Percentiles rank a stretch among this genome's conserved stretches.
phyloP scores from a whole-genome alignment of 2,113 vertebrate genomes.

The Cebidichthys violaceus region DNA sequence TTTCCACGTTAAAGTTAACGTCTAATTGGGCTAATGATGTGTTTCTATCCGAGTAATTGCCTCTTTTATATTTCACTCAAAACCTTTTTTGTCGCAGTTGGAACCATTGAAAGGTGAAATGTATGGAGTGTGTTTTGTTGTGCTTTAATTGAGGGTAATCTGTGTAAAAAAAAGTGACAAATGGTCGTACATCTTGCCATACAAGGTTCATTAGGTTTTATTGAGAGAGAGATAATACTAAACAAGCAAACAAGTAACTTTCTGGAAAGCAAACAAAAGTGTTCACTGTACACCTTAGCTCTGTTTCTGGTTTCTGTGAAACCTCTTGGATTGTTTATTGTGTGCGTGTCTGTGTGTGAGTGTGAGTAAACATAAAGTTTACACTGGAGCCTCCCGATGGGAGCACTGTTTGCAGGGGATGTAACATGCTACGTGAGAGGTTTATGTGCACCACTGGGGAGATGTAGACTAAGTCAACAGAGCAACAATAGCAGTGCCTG shows the following conservation, averaged over 20 bases:
- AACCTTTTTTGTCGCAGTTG: conserved; percentile 15
- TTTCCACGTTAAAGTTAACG: conserved; percentile 51
- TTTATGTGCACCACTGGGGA: conserved; percentile 64
- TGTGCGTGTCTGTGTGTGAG: neutral
- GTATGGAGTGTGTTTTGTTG: conserved; percentile 21
- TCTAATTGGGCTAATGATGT: conserved; percentile 69
- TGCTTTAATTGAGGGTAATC: conserved; percentile 62
- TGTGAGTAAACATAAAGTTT: conserved; percentile 56
- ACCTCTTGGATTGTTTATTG: conserved; percentile 24
- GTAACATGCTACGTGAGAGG: conserved; percentile 54
- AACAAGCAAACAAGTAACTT: conserved; percentile 48
- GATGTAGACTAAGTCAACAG: conserved; percentile 68
- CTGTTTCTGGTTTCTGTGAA: conserved; percentile 31
- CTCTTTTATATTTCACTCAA: conserved; percentile 59
- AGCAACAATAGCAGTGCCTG: conserved; percentile 64
- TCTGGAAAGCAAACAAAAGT: conserved; percentile 36
- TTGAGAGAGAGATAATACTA: conserved; percentile 24
- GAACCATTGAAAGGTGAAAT: conserved; percentile 53
- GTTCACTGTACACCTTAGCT: conserved; percentile 29
- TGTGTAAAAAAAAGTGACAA: conserved; percentile 53
- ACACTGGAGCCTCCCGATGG: conserved; percentile 60
- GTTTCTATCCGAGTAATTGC: conserved; percentile 62
- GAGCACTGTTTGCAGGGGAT: conserved; percentile 71
- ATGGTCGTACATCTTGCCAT: conserved; percentile 24
- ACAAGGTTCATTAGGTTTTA: conserved; percentile 30